Evolutionary conservation across 2,113 vertebrate genomes (phyloP).

Genomic region (Bufo gargarizans): DNA sequence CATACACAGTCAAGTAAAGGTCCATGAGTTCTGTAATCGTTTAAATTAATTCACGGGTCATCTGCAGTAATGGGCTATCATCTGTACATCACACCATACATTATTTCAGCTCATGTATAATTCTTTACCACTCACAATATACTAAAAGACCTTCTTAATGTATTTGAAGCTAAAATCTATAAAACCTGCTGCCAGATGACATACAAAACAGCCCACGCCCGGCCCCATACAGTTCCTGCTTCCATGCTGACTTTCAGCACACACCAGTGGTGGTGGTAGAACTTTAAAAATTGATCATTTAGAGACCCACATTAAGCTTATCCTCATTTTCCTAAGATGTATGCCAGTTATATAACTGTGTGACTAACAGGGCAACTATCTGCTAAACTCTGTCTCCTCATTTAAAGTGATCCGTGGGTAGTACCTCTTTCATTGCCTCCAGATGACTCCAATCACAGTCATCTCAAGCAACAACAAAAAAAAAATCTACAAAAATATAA

Average conservation of each 20-base stretch:
- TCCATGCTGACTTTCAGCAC: background rate
- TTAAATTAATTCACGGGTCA: background rate
- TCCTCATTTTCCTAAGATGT: slow-evolving; percentile 66
- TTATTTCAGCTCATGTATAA: background rate
- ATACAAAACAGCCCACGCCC: slow-evolving; percentile 27
- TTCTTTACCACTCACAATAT: background rate
- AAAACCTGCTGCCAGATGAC: slow-evolving; percentile 45
- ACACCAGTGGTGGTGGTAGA: slow-evolving; percentile 51
- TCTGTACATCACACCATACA: background rate
- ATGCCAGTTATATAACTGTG: slow-evolving; percentile 73
- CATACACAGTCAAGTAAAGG: background rate
- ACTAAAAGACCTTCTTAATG: background rate
- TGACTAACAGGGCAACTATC: slow-evolving; percentile 69
- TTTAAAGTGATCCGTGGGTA: background rate
- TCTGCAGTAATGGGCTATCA: background rate
- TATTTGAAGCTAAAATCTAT: slow-evolving; percentile 58
- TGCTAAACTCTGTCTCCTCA: slow-evolving; percentile 56
- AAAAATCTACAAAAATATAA: background rate
- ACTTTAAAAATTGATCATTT: slow-evolving; percentile 57
- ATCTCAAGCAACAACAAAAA: background rate
- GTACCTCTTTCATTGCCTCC: background rate
- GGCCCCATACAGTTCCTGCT: slow-evolving; percentile 14
- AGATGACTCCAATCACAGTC: background rate
- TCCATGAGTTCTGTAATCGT: background rate
- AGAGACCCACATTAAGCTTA: slow-evolving; percentile 61